Evolutionary conservation across 2,888 invertebrate genomes (phyloP), one percentile per base, ranked within the genome.

Genomic region (Agrotis segetum): DNA sequence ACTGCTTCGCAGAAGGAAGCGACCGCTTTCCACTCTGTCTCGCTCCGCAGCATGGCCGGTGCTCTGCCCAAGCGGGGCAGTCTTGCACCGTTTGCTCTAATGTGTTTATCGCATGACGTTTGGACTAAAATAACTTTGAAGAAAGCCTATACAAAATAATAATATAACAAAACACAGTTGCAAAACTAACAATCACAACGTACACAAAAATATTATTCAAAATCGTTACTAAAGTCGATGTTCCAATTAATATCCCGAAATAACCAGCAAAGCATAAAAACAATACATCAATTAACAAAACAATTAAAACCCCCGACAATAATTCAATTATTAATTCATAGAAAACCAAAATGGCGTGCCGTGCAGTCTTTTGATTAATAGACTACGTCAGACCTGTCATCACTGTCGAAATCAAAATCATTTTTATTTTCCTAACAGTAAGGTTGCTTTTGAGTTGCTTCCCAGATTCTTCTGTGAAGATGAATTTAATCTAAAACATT

Each of bases 331-430:
- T 24, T 49, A 72, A 64, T 68, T 50, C 53, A 62, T 34, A 40
- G 44, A 66, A 70, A 73, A 63, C 47, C 52, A 74, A 77, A 77
- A 81, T 79, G 82, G 69, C 79, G 65, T 46, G 55, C 17, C 56
- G 21, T 49, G n/a, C n/a, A n/a, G 56, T 56, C n/a, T 34, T 34
- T 34, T 6, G n/a, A n/a, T 1, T 6, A 6, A 6, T n/a, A 34
- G n/a, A 13, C n/a, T 55, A 55, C 55, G 13, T 13, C 0, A 34
- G 29, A 55, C 5, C 5, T n/a, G 1, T 7, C 53, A 55, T 55
- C 17, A 29, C 24, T 55, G 0, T 29, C 24, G 13, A n/a, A 34
- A 34, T 0, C 2, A 13, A 34, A n/a, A 0, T 14, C 6, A 56
- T 34, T n/a, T 55, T 55, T 53, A 53, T 4, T 24, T 16, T 53